Evolutionary conservation across 2,888 invertebrate genomes (phyloP).

Genomic region (Malthinus seriepunctatus): DNA sequence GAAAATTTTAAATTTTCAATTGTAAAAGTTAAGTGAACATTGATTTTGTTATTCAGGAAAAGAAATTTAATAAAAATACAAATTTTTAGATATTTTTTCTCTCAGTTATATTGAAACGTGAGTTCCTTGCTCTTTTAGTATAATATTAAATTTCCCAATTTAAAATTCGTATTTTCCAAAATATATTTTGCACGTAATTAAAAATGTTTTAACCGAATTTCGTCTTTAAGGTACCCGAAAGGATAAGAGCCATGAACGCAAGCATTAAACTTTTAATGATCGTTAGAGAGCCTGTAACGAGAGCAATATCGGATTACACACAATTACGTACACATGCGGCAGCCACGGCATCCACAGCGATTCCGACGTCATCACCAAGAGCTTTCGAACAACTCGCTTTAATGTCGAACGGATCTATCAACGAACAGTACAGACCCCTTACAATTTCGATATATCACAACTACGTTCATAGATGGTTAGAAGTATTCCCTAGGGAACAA

Average conservation of each 20-base stretch:
- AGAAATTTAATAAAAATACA: no score
- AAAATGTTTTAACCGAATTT: neutral
- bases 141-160: no score
- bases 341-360: conserved; percentile 67
- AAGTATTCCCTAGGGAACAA: conserved; percentile 88
- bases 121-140: neutral
- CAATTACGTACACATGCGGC: conserved; percentile 85
- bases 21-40: no score
- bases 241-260: conserved; percentile 93
- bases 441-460: conserved; percentile 90
- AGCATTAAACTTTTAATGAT: conserved; percentile 90
- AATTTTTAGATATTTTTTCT: no score
- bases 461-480: conserved; percentile 89
- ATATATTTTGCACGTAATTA: no score
- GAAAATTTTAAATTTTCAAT: no score
- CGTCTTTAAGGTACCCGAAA: conserved; percentile 76
- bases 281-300: conserved; percentile 92
- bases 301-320: conserved; percentile 96
- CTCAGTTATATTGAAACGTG: no score
- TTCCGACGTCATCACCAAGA: conserved; percentile 55
- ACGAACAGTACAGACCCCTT: conserved; percentile 80
- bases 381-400: conserved; percentile 83
- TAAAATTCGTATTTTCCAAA: no score
- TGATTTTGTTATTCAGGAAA: no score
- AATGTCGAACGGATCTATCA: conserved; percentile 79